Evolutionary conservation across 2,888 invertebrate genomes (phyloP).

Genomic region (Anthophora plumipes): DNA sequence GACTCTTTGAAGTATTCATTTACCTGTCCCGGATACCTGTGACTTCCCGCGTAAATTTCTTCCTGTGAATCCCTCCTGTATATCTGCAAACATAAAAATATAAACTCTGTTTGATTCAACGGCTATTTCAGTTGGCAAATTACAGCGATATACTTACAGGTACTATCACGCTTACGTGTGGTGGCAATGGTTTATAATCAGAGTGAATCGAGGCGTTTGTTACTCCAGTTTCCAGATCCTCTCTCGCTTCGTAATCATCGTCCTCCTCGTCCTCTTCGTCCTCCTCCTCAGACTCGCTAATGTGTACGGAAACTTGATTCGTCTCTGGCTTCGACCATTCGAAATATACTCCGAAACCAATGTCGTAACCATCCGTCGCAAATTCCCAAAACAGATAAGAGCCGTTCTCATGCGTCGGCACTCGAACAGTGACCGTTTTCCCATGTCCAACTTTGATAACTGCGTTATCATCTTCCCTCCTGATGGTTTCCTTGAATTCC

Average conservation of each 20-base stretch:
- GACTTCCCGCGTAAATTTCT: conserved; percentile 98
- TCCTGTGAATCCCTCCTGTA: conserved; percentile 98
- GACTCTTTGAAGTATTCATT: conserved; percentile 7
- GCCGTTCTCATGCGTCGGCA: conserved; percentile 98
- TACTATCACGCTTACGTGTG: conserved; percentile 81
- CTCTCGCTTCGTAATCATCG: conserved; percentile 87
- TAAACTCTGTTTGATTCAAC: background rate
- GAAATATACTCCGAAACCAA: conserved; percentile 99
- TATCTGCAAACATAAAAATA: conserved; percentile 86
- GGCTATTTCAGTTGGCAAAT: background rate
- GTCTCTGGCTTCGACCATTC: conserved; percentile 97
- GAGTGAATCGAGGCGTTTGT: conserved; percentile 72
- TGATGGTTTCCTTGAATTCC: conserved; percentile 95
- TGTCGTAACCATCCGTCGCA: conserved; percentile 98
- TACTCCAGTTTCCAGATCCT: conserved; percentile 86
- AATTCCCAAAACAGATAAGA: conserved; percentile 99
- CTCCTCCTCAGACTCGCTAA: conserved; percentile 97
- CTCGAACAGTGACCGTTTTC: conserved; percentile 97
- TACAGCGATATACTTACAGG: conserved; percentile 76
- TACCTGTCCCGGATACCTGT: conserved; percentile 94
- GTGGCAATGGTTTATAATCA: conserved; percentile 78
- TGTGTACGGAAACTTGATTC: conserved; percentile 95
- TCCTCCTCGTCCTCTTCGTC: conserved; percentile 92
- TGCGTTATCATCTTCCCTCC: conserved; percentile 93
- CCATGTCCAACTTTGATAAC: conserved; percentile 97